A percentile compares a stretch with the other conserved stretches of the same genome.
These are phyloP conservation scores for Anguilla rostrata DNA, from an alignment of 2,113 vertebrate species.

Conservation along the genomic window DNA sequence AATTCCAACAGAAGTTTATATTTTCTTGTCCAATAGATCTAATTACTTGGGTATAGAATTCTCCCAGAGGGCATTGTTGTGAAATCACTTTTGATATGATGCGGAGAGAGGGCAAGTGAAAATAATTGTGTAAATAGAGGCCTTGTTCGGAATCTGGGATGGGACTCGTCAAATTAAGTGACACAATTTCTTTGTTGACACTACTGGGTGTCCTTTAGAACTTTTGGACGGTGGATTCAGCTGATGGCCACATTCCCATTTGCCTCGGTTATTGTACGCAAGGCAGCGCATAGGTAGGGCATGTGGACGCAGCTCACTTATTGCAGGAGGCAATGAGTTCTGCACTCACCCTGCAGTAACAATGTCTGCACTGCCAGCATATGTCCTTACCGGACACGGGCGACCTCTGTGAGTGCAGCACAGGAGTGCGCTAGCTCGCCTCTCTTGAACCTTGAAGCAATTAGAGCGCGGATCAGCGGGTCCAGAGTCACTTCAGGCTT, in stretches of 20 bases:
- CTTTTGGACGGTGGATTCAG: not conserved
- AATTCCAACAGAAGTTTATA: not conserved
- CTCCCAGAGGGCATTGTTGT: not conserved
- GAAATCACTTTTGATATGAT: not conserved
- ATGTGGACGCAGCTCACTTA: not conserved
- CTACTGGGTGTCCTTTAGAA: conserved; percentile 19
- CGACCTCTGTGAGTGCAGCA: not conserved
- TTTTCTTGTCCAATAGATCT: not conserved
- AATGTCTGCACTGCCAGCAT: not conserved
- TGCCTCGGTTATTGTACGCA: not conserved
- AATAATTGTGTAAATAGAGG: not conserved
- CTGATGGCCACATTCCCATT: not conserved
- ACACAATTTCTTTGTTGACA: not conserved
- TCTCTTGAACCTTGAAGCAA: not conserved
- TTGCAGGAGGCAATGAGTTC: not conserved
- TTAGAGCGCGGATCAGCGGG: conserved; percentile 1
- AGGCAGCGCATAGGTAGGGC: not conserved
- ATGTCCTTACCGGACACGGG: not conserved
- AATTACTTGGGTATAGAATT: not conserved
- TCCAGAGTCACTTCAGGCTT: not conserved
- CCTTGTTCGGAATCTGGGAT: conserved; percentile 11
- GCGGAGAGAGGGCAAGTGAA: not conserved
- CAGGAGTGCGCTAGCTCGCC: not conserved
- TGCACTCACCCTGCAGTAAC: not conserved
- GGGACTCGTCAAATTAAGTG: conserved; percentile 1